phyloP scores from a whole-genome alignment of 2,113 vertebrate genomes.

The Menidia beryllina region DNA sequence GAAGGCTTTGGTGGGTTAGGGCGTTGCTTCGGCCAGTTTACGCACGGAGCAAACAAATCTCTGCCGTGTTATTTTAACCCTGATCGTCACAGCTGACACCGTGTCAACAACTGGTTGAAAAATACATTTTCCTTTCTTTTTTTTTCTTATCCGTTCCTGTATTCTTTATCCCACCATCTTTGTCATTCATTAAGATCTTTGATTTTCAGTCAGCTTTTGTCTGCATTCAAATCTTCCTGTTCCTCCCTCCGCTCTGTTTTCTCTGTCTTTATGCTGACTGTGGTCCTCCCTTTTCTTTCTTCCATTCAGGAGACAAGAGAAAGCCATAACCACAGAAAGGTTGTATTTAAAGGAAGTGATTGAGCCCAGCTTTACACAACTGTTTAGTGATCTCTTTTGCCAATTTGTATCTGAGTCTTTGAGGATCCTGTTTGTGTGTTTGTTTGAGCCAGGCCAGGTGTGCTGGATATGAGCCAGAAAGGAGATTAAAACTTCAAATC shows the following conservation, averaged over 20 bases:
- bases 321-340: conserved; percentile 68
- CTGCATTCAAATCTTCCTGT: conserved; percentile 58
- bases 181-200: conserved; percentile 64
- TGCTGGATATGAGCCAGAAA: conserved; percentile 65
- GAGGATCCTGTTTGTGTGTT: conserved; percentile 77
- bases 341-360: conserved; percentile 66
- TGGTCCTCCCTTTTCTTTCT: conserved; percentile 64
- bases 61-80: conserved; percentile 69
- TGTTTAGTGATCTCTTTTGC: conserved; percentile 71
- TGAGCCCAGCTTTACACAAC: conserved; percentile 70
- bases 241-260: conserved; percentile 60
- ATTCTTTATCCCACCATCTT: conserved; percentile 33
- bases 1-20: conserved; percentile 37
- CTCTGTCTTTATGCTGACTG: conserved; percentile 34
- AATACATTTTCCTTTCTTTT: conserved; percentile 30
- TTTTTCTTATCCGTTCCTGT: conserved; percentile 47
- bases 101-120: conserved; percentile 55
- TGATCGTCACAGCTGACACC: conserved; percentile 54
- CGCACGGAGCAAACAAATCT: conserved; percentile 77
- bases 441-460: conserved; percentile 77
- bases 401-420: conserved; percentile 76
- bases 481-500: conserved; percentile 71
- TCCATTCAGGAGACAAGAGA: conserved; percentile 62
- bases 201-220: conserved; percentile 65
- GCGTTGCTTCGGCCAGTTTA: conserved; percentile 69